Base-by-base conservation (phyloP, 2,888 invertebrate species). In the Cheilosia vernalis region DNA sequence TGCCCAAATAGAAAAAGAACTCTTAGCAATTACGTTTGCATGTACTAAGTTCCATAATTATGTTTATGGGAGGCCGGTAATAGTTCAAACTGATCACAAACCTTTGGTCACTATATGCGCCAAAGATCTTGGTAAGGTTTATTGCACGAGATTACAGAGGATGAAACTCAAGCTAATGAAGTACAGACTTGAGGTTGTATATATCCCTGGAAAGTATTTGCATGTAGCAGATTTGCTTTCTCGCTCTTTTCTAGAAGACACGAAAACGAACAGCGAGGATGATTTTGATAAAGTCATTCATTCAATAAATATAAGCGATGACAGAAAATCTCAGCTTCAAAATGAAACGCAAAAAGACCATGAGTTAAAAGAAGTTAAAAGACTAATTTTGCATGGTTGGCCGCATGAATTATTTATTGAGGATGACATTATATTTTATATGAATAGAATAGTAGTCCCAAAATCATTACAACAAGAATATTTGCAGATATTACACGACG, bases 401-500 rank as follows among this genome's bases (percentile, higher is more conserved):
- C 19, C 56, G 42, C 42, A 42, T 42, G 42, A 42, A 42, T 42
- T 42, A 42, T 42, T 42, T 42, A n/a, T 42, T 42, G 42, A 42
- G n/a, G 42, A 42, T n/a, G 76, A 58, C 24, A 66, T 88, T n/a
- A 27, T 88, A 27, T 89, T 88, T 70, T 87, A 74, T 2, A 69
- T 74, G 37, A 60, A 88, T 24, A 83, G 80, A 76, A 51, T 89
- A 47, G 53, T 89, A 17, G 72, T 88, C 37, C 88, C 88, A 44
- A n/a, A 13, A 19, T 64, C 69, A 6, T 77, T 88, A 24, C 82
- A 85, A 60, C 64, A 76, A 37, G 69, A 88, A 56, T 88, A 88
- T 61, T 37, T 88, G 47, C 42, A 87, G 15, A 55, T 87, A 19
- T 76, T 89, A 55, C 88, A 88, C 84, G 82, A 84, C 64, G 51